Base-by-base conservation (phyloP, 2,888 invertebrate species). In the Cinara cedri region DNA sequence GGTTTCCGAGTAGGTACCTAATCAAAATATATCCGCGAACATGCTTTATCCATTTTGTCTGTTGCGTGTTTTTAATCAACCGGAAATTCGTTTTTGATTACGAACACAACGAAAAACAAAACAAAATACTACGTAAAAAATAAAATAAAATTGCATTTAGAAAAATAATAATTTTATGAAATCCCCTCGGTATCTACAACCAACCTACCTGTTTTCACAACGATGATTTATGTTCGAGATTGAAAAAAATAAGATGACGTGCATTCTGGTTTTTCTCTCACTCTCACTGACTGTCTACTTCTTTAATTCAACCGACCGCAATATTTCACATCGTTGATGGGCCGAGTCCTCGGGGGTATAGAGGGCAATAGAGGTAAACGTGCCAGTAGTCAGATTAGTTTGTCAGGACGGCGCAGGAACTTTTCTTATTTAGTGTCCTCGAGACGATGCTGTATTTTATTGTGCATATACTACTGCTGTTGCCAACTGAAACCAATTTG, bases 381-480 rank as follows among this genome's bases (percentile, higher is more conserved):
- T 78, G 70, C 60, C 60, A 34, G 66, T 57, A 76, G 76, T 76
- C 65, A 57, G 76, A 76, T 76, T 76, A 76, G 76, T 76, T 76
- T 76, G 66, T 68, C 65, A 57, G 76, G 46, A 44, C 66, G 68
- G 57, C 44, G 66, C 46, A 26, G 57, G 76, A 76, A 76, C 55
- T 76, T 76, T 76, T 76, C 76, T 76, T 76, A 76, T 76, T 76
- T 68, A 68, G 76, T 68, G 68, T 76, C 66, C 57, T 68, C 55
- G 66, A 68, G 66, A 66, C 76, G 57, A 62, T 51, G 72, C 68
- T 76, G 57, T 76, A 26, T 76, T 76, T 66, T 76, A 66, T 74
- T 74, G 72, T 63, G 62, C 34, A 44, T 65, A 63, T 11, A 14
- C 42, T 19, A 16, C 42, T 42, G 26, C 63, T 19, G 26, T 19